Evolutionary conservation across 1,140 invertebrate genomes (phyloP).

Genomic region (Calephelis nemesis): DNA sequence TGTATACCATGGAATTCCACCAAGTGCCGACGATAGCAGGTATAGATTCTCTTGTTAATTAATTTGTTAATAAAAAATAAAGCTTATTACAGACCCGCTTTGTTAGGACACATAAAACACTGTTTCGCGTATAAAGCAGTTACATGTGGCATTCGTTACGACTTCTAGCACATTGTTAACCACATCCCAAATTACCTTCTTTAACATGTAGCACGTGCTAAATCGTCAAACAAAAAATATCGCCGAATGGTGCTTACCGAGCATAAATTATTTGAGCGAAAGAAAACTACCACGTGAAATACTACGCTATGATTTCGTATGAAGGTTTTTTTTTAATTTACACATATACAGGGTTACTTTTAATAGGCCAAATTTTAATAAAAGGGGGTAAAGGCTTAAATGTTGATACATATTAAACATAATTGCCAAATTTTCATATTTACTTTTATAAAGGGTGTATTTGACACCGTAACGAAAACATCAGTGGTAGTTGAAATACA

Average conservation of each 20-base stretch:
- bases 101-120: constrained; percentile 6
- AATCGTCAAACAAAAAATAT: constrained; percentile 19
- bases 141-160: constrained; percentile 29
- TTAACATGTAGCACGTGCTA: constrained; percentile 51
- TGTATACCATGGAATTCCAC: too few species aligned
- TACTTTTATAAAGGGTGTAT: too few species aligned
- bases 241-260: constrained; percentile 2
- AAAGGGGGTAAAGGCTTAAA: too few species aligned
- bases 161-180: constrained; percentile 30
- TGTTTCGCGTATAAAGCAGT: constrained; percentile 19
- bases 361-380: too few species aligned
- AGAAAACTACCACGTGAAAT: background rate
- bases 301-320: too few species aligned
- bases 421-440: too few species aligned
- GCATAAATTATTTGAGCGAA: background rate
- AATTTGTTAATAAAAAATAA: background rate
- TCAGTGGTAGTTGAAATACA: too few species aligned
- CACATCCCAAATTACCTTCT: constrained; percentile 54
- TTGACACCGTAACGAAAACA: too few species aligned
- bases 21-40: too few species aligned
- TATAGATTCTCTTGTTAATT: too few species aligned
- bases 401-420: too few species aligned
- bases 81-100: background rate
- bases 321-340: too few species aligned
- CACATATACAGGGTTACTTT: background rate